Evolutionary conservation across 2,888 invertebrate genomes (phyloP).

Genomic region (Aphodius granarius): DNA sequence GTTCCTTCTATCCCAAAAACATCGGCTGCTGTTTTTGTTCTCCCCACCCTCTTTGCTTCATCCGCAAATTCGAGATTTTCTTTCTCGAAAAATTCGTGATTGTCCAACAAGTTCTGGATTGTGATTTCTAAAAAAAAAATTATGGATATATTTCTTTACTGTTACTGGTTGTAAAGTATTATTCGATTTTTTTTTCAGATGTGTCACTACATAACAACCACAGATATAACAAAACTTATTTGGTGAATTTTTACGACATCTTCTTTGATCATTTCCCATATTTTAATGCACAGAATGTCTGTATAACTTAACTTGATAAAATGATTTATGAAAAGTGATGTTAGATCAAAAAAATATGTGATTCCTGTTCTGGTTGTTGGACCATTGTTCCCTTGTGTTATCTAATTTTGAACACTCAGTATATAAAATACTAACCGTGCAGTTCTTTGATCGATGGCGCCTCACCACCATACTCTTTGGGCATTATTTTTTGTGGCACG

Average conservation of each 20-base stretch:
- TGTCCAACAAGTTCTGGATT: conserved; percentile 38
- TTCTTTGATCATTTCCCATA: too few species aligned
- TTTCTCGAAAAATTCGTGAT: conserved; percentile 49
- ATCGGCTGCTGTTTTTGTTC: conserved; percentile 62
- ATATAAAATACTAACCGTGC: background rate
- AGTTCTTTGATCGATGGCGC: conserved; percentile 6
- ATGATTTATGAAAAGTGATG: too few species aligned
- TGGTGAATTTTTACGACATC: too few species aligned
- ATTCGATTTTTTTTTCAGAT: background rate
- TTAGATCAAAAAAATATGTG: too few species aligned
- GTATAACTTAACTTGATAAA: too few species aligned
- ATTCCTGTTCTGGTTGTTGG: too few species aligned
- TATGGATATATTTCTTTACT: too few species aligned
- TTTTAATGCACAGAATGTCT: too few species aligned
- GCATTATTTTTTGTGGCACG: conserved; percentile 26
- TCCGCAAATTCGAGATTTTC: conserved; percentile 60
- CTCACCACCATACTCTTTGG: conserved; percentile 27
- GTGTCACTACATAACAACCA: too few species aligned
- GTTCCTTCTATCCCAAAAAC: conserved; percentile 71
- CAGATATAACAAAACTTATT: too few species aligned
- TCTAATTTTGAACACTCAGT: background rate
- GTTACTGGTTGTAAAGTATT: too few species aligned
- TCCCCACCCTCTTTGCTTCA: conserved; percentile 63
- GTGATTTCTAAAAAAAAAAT: conserved; percentile 17
- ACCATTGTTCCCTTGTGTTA: too few species aligned